Evolutionary conservation across 2,888 invertebrate species (phyloP).

Genomic region (Lacanobia wlatinum): DNA sequence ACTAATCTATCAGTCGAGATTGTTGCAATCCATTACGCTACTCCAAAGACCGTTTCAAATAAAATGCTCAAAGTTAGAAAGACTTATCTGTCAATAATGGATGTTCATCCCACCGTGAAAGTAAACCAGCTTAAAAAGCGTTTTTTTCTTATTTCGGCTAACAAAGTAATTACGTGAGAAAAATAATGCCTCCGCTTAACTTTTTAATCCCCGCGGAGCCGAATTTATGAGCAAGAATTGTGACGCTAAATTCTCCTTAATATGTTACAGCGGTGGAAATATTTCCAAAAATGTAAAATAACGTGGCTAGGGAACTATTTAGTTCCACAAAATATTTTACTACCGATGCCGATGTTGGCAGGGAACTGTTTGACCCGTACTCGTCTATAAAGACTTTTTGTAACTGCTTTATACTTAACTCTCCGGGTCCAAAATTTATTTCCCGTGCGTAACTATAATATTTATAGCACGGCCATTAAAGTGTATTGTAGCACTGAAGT

Average conservation of each 20-base stretch:
- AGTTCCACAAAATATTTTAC: slow-evolving; percentile 51
- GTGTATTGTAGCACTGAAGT: slow-evolving; percentile 15
- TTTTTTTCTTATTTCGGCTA: slow-evolving; percentile 63
- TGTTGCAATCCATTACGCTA: slow-evolving; percentile 38
- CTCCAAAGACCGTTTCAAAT: slow-evolving; percentile 29
- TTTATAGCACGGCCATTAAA: slow-evolving; percentile 13
- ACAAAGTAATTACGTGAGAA: slow-evolving; percentile 71
- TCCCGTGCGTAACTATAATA: slow-evolving; percentile 12
- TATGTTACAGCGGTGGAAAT: slow-evolving; percentile 58
- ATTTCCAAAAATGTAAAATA: slow-evolving; percentile 64
- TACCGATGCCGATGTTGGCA: slow-evolving; percentile 20
- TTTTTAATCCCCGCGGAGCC: slow-evolving; percentile 69
- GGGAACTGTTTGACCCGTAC: slow-evolving; percentile 9
- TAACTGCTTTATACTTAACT: neutral
- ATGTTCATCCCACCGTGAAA: slow-evolving; percentile 59
- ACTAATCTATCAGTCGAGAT: slow-evolving; percentile 32
- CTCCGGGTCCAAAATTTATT: neutral
- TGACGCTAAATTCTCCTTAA: slow-evolving; percentile 71
- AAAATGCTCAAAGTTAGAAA: slow-evolving; percentile 43
- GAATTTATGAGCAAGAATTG: slow-evolving; percentile 71
- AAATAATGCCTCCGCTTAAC: slow-evolving; percentile 69
- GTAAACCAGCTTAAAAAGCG: slow-evolving; percentile 61
- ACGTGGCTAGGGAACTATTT: slow-evolving; percentile 59
- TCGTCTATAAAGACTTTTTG: slow-evolving; percentile 1
- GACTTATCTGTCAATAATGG: slow-evolving; percentile 64